phyloP scores from a whole-genome alignment of 2,113 vertebrate genomes.

The Phrynocephalus versicolor region DNA sequence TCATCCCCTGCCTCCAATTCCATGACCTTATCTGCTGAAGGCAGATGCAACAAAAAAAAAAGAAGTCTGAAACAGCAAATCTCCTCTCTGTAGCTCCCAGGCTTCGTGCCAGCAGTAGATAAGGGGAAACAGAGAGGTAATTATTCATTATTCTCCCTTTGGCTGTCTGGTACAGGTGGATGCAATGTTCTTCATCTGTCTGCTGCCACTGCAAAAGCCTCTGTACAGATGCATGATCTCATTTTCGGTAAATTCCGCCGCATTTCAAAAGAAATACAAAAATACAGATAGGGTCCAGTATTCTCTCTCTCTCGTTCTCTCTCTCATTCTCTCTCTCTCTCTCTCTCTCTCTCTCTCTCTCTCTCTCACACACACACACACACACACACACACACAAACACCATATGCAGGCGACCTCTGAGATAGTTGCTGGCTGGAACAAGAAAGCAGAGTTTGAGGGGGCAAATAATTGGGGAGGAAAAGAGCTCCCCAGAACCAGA shows the following conservation, averaged over 20 bases:
- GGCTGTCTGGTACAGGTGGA: slow-evolving; percentile 39
- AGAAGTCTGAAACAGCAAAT: slow-evolving; percentile 30
- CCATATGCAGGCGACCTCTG: slow-evolving; percentile 40
- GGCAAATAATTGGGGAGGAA: too few species aligned
- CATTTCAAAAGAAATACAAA: slow-evolving; percentile 41
- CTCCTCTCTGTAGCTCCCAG: slow-evolving; percentile 21
- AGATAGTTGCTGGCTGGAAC: not conserved
- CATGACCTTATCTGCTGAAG: slow-evolving; percentile 28
- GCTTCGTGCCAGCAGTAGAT: slow-evolving; percentile 24
- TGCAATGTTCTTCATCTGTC: slow-evolving; percentile 23
- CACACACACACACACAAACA: slow-evolving; percentile 36
- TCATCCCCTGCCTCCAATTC: slow-evolving; percentile 7
- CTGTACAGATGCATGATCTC: slow-evolving; percentile 43
- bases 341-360: too few species aligned
- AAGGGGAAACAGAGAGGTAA: slow-evolving; percentile 36
- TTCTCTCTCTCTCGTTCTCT: not conserved
- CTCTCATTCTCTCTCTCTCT: too few species aligned
- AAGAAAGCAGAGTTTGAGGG: too few species aligned
- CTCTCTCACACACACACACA: too few species aligned
- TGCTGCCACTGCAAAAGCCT: slow-evolving; percentile 14
- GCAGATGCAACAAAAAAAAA: slow-evolving; percentile 32
- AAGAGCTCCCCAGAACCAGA: too few species aligned
- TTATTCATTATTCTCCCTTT: slow-evolving; percentile 44
- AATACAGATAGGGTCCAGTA: slow-evolving; percentile 44
- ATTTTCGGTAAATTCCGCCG: slow-evolving; percentile 40